Evolutionary conservation across 2,888 invertebrate genomes (phyloP).

Genomic region (Heliconius ethilla): DNA sequence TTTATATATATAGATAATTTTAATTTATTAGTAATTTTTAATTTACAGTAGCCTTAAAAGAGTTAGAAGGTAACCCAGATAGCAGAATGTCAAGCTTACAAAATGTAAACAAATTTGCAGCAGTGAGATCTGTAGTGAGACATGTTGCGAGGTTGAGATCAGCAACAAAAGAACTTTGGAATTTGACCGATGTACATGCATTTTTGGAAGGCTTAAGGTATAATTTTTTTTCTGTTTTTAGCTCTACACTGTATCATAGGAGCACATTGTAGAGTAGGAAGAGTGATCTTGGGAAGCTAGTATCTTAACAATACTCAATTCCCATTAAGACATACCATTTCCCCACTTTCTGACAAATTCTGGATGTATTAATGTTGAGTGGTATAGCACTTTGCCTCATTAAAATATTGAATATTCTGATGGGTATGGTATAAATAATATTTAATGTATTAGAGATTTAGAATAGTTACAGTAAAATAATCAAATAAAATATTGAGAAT

Average conservation of each 20-base stretch:
- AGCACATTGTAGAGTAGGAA: not conserved
- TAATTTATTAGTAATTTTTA: no score
- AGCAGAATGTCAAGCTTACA: constrained; percentile 67
- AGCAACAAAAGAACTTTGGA: constrained; percentile 63
- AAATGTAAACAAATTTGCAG: constrained; percentile 72
- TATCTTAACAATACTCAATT: not conserved
- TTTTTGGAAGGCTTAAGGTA: constrained; percentile 71
- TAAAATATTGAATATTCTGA: no score
- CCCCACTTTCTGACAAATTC: not conserved
- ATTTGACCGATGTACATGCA: constrained; percentile 54
- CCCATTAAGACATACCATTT: not conserved
- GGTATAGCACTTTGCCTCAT: not conserved
- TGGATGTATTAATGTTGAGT: not conserved
- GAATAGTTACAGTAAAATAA: no score
- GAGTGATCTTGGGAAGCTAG: not conserved
- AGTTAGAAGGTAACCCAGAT: constrained; percentile 73
- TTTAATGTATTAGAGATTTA: no score
- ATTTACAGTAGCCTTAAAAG: constrained; percentile 69
- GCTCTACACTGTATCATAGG: not conserved
- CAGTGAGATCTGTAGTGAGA: constrained; percentile 67
- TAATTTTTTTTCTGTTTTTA: not conserved
- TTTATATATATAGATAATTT: not conserved
- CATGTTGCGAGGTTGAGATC: constrained; percentile 64
- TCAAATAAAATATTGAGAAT: no score
- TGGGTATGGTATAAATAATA: no score